Evolutionary conservation across 1,140 invertebrate genomes (phyloP), one percentile per base, ranked within the genome.

Genomic region (Sinella curviseta): DNA sequence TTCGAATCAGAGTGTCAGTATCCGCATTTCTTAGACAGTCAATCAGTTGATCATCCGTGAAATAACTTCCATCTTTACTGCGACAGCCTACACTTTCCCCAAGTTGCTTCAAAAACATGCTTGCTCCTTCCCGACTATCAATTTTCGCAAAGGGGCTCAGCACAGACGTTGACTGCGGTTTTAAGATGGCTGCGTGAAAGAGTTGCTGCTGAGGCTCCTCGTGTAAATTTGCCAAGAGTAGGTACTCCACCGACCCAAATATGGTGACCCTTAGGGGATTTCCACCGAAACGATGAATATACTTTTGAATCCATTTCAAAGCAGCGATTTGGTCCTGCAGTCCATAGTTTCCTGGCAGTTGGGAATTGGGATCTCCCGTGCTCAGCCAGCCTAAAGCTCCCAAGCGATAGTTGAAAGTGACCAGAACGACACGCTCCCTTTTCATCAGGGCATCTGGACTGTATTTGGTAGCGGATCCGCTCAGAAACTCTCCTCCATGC

Each of bases 241-340:
- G 65, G 35, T 77, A 76, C 28, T 75, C 90, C 75, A 92, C 92
- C 84, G 97, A 95, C 0, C 97, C 97, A 86, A 95, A 95, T 8
- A 98, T 89, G 20, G 94, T 94, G 0, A 99, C 91, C 78, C 94
- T 93, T 24, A 92, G 88, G 0, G 92, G 88, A 83, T 96, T 92
- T 0, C 97, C 97, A 24, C 94, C 94, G 85, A 99, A 99, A 57
- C 88, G 85, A 77, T 80, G 78, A 8, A 82, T 57, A 28, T 82
- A 77, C 33, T 77, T 80, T 20, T 78, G 14, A 28, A 48, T 24
- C 65, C 65, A 70, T 70, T 70, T 70, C 31, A 97, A 86, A 0
- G 95, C 94, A 4, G 95, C 92, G 48, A 95, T 90, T 88, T 97
- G 96, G 85, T 98, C 96, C 88, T 95, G 90, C 83, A 98, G 87